Evolutionary conservation across 2,113 vertebrate species (phyloP).

Genomic region (Pipra filicauda): DNA sequence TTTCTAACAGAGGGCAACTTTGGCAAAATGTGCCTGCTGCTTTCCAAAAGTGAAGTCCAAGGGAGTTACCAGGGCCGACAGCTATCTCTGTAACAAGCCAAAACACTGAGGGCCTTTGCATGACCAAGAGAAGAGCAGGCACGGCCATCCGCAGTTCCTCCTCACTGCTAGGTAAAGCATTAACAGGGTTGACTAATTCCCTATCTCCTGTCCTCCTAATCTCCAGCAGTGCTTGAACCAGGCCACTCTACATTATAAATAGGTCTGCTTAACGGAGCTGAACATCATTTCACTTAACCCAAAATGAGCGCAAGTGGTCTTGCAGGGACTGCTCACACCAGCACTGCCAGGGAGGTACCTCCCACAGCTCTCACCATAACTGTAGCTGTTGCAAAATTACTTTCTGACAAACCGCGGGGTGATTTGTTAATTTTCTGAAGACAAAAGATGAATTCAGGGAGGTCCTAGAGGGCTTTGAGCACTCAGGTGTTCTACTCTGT

Average conservation of each 20-base stretch:
- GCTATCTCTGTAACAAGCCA: not conserved
- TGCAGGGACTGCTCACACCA: not conserved
- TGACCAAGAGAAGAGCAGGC: not conserved
- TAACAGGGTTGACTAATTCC: not conserved
- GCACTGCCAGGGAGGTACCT: not conserved
- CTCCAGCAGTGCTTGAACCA: not conserved
- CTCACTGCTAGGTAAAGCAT: not conserved
- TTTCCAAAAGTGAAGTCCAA: not conserved
- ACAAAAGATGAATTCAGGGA: not conserved
- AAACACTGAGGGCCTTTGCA: not conserved
- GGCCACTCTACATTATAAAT: not conserved
- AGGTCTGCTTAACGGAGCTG: not conserved
- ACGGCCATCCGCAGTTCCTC: not conserved
- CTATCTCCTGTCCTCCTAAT: not conserved
- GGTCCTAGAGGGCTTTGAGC: not conserved
- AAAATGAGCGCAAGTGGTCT: not conserved
- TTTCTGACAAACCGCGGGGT: rapidly evolving
- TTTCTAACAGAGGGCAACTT: not conserved
- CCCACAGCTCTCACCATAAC: not conserved
- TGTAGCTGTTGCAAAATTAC: not conserved
- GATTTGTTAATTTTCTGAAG: not conserved
- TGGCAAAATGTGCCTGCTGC: not conserved
- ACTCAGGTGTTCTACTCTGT: not conserved
- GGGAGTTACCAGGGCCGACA: not conserved
- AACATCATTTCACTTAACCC: not conserved